A percentile compares a stretch with the other conserved stretches of the same genome.
Evolutionary conservation across 2,888 invertebrate species (phyloP).

Genomic region (Ormyrus nitidulus): DNA sequence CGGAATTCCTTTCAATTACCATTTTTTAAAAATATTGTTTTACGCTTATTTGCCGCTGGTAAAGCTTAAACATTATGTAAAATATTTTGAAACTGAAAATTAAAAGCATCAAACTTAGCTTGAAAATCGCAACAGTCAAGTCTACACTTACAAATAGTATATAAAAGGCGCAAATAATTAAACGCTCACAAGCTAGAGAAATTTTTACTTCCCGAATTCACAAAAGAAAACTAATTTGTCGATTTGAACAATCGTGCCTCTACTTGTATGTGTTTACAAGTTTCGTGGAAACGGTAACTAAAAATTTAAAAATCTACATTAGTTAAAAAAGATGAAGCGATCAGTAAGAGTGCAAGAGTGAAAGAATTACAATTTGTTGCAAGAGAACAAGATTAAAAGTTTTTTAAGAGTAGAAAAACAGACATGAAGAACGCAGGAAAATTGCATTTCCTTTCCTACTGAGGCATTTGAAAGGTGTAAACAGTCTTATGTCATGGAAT

Average conservation of each 20-base stretch:
- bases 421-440: slow-evolving; percentile 11
- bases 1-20: background rate
- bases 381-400: slow-evolving; percentile 16
- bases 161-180: slow-evolving; percentile 24
- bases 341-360: slow-evolving; percentile 41
- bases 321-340: slow-evolving; percentile 53
- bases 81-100: too few species aligned
- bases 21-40: background rate
- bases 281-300: slow-evolving; percentile 48
- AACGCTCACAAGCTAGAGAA: slow-evolving; percentile 23
- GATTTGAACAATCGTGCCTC: background rate
- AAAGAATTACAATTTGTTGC: slow-evolving; percentile 11
- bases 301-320: slow-evolving; percentile 26
- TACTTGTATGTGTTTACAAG: slow-evolving; percentile 53
- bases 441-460: slow-evolving; percentile 41
- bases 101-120: too few species aligned
- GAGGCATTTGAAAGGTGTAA: slow-evolving; percentile 43
- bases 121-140: too few species aligned
- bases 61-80: too few species aligned
- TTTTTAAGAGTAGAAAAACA: slow-evolving; percentile 17
- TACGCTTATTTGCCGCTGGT: too few species aligned
- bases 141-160: too few species aligned
- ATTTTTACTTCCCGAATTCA: slow-evolving; percentile 15
- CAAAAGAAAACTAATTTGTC: background rate
- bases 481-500: slow-evolving; percentile 72